Base-by-base conservation (phyloP, 2,797 vertebrate species). In the Balearica regulorum region DNA sequence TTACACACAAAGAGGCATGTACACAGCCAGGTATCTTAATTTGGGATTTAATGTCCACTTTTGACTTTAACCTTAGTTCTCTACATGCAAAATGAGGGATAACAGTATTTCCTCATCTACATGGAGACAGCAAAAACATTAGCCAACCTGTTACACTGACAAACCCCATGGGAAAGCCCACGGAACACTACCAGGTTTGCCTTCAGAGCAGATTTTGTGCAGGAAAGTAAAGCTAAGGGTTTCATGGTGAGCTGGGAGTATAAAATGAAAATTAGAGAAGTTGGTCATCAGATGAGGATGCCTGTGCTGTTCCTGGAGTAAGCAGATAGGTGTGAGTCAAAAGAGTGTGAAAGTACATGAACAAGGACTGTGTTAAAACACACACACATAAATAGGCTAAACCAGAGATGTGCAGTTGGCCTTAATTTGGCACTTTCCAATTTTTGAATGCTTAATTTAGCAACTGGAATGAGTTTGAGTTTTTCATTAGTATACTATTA, bases 1-100 rank as follows among this genome's bases (percentile, higher is more conserved):
- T 61, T 73, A 25, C 0, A 1, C 55, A 15, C n/a, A 33, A 83
- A 41, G 18, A 65, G 10, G 13, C 7, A 22, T 1, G 2, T 37
- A 19, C 28, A 20, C 26, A 69, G 26, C 18, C 6, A 15, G 24
- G 12, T 61, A 43, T 70, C n/a, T 87, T 46, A 71, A 3, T 53
- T 77, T 87, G 37, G 37, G 43, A 65, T 17, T 70, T 72, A 61
- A 48, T 24, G 16, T 39, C 31, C 37, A 57, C 10, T 61, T 77
- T 54, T 48, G 28, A 55, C n/a, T 89, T 83, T 31, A 44, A 72
- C 17, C 19, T 61, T 48, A n/a, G 43, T n/a, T 87, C 15, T 85
- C 48, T 44, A 72, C 39, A 20, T 21, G 11, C 26, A 79, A 57
- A 85, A 71, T 37, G 35, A 69, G 12, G 16, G 15, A 55, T 46